Base-by-base conservation (phyloP, 2,888 invertebrate genomes). In the Melieria omissa region DNA sequence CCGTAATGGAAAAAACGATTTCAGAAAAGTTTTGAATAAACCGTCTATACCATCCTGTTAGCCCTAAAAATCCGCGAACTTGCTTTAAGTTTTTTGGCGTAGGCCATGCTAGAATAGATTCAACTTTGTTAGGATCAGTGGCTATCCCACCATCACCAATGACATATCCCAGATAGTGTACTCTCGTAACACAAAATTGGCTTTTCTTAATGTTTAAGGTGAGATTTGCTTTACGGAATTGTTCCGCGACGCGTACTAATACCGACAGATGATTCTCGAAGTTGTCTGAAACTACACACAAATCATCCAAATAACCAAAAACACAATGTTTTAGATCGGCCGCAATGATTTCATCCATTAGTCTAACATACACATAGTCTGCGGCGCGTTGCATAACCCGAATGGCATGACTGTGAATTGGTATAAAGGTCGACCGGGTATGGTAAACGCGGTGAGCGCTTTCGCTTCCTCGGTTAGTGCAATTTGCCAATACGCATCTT, bases 1-100 rank as follows among this genome's bases (percentile, higher is more conserved):
- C 29, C 1, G 29, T 29, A 29, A 29, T 29, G 2, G 29, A 3
- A 29, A 29, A 29, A 29, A 2, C 29, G 29, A 29, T 29, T 29
- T 62, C 67, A 0, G 70, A 44, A 70, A 74, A 78, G 54, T 78
- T 74, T 5, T 73, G 63, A 14, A 77, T 77, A 47, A 78, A 78
- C 4, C 78, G 62, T 0, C 76, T 55, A 42, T 77, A 78, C 78
- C 77, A 78, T 0, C 78, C 77, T 3, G 76, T 76, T 57, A 79
- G 65, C 0, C 77, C 77, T 14, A 78, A 52, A 29, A 79, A 76
- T 45, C 78, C 73, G 3, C 78, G 67, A 10, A 78, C 75, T 54
- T 78, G 75, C 44, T 75, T 75, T 5, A 73, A 9, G 3, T 68
- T 73, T 42, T 71, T 75, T 41, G 78, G 78, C 0, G 71, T 42